phyloP scores from a whole-genome alignment of 2,113 vertebrate species.

The Balaenoptera acutorostrata region DNA sequence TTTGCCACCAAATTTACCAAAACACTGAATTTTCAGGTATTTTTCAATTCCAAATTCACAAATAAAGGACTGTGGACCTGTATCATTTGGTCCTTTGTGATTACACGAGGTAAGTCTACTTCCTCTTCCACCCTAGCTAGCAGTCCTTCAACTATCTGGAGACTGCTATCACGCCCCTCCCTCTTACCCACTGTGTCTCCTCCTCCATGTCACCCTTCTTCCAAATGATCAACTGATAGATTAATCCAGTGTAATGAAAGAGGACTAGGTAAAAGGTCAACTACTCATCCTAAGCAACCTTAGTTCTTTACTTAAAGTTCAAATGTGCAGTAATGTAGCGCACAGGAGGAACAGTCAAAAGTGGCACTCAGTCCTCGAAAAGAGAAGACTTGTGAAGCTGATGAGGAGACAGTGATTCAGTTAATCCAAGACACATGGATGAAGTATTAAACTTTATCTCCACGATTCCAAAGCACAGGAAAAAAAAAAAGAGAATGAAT shows the following conservation, averaged over 20 bases:
- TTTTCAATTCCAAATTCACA: neutral
- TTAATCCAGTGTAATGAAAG: neutral
- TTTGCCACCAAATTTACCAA: neutral
- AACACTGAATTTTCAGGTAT: neutral
- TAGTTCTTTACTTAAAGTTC: neutral
- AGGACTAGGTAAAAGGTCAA: neutral
- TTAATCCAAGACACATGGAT: neutral
- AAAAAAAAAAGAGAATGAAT: neutral
- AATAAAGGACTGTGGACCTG: neutral
- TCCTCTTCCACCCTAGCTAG: neutral
- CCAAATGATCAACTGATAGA: neutral
- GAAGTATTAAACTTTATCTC: neutral
- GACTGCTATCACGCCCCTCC: too few species aligned
- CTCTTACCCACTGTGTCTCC: neutral
- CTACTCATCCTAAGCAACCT: neutral
- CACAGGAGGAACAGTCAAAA: neutral
- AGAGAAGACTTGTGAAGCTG: neutral
- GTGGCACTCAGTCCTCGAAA: neutral
- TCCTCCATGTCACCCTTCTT: neutral
- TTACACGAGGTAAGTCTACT: too few species aligned
- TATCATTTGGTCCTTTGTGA: neutral
- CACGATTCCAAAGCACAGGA: neutral
- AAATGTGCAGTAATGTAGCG: neutral
- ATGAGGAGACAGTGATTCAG: neutral
- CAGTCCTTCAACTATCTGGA: neutral